Conservation (phyloP, 2,888 invertebrate species). For the Nowickia ferox region DNA sequence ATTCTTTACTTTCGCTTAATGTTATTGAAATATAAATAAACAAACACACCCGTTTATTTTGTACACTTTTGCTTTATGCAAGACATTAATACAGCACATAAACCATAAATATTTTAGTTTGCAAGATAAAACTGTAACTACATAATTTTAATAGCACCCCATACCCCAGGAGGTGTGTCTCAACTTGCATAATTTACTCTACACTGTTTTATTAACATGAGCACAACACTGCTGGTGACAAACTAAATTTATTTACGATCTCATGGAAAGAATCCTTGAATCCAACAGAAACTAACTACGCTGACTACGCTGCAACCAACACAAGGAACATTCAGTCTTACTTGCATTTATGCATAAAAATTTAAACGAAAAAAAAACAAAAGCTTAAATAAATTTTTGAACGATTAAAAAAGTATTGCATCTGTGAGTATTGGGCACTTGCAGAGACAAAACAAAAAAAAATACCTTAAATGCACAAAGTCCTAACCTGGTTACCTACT, state of each 20-base stretch:
- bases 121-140: slow-evolving; percentile 1
- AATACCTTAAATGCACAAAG: slow-evolving; percentile 21
- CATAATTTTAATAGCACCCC: slow-evolving; percentile 22
- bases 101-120: slow-evolving; percentile 13
- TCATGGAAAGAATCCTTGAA: slow-evolving; percentile 13
- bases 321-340: slow-evolving; percentile 15
- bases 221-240: slow-evolving; percentile 19
- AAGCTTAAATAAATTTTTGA: neutral
- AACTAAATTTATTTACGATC: slow-evolving; percentile 34
- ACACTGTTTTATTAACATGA: slow-evolving; percentile 31
- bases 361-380: neutral
- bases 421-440: slow-evolving; percentile 21
- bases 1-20: neutral
- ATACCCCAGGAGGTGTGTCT: slow-evolving; percentile 42
- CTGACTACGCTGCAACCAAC: slow-evolving; percentile 5
- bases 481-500: slow-evolving; percentile 47
- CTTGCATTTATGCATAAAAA: slow-evolving; percentile 14
- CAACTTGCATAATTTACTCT: slow-evolving; percentile 21
- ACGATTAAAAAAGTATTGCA: neutral
- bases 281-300: slow-evolving; percentile 19
- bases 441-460: slow-evolving; percentile 11
- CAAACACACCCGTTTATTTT: neutral
- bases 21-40: slow-evolving; percentile 7
- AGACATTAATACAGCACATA: neutral
- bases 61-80: neutral